phyloP scores from a whole-genome alignment of 1,140 invertebrate species.

The Drosophila lacteicornis region DNA sequence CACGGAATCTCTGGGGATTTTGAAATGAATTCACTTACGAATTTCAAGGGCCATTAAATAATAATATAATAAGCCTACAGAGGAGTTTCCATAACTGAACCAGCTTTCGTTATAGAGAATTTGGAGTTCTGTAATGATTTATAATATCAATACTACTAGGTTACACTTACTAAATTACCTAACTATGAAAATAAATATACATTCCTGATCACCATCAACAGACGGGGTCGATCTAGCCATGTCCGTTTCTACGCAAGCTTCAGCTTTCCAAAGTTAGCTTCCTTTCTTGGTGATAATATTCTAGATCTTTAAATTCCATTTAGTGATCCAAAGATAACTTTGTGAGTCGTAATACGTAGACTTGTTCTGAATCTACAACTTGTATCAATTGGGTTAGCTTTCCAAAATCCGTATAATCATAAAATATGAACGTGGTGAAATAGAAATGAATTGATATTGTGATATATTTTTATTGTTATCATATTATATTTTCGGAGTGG shows the following conservation, averaged over 20 bases:
- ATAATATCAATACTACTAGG: background rate
- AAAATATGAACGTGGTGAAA: background rate
- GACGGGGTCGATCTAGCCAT: too few relatives aligned
- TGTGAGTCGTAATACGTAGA: too few relatives aligned
- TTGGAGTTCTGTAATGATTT: background rate
- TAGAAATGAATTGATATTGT: slow-evolving; percentile 19
- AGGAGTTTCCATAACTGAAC: background rate
- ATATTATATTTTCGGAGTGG: background rate
- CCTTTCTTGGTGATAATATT: too few relatives aligned
- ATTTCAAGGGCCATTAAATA: slow-evolving; percentile 21
- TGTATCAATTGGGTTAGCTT: background rate
- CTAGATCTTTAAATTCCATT: too few relatives aligned
- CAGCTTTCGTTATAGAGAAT: background rate
- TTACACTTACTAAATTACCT: background rate
- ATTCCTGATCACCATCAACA: too few relatives aligned
- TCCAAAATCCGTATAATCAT: too few relatives aligned
- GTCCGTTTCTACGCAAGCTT: too few relatives aligned
- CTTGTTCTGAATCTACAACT: background rate
- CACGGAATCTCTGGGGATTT: slow-evolving; percentile 16
- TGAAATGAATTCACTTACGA: slow-evolving; percentile 29
- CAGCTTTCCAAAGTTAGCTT: too few relatives aligned
- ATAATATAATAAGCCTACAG: background rate
- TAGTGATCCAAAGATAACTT: background rate
- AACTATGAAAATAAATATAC: too few relatives aligned
- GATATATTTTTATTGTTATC: slow-evolving; percentile 11